Evolutionary conservation across 2,797 vertebrate genomes (phyloP).

Genomic region (Sebastes nivosus): DNA sequence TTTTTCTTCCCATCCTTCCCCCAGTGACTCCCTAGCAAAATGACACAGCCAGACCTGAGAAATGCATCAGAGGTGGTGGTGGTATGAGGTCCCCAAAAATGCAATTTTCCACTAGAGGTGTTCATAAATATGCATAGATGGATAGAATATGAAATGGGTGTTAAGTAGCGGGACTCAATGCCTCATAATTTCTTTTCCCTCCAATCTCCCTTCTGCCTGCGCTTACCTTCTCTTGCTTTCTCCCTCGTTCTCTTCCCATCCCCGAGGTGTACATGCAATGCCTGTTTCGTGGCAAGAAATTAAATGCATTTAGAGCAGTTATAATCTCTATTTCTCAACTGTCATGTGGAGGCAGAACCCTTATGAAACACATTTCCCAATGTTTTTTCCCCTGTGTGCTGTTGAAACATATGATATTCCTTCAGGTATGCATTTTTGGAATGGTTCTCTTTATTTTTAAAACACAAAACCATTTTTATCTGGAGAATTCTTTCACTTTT

Average conservation of each 20-base stretch:
- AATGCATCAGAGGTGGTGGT: slow-evolving; percentile 74
- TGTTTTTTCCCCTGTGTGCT: slow-evolving; percentile 4
- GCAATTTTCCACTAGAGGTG: slow-evolving; percentile 80
- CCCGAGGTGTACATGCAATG: slow-evolving; percentile 81
- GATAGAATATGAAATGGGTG: slow-evolving; percentile 75
- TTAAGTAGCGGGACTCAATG: slow-evolving; percentile 69
- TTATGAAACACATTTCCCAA: slow-evolving; percentile 65
- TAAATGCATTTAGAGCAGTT: slow-evolving; percentile 81
- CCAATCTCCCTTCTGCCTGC: slow-evolving; percentile 39
- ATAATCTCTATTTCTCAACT: slow-evolving; percentile 80
- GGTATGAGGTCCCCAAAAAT: slow-evolving; percentile 80
- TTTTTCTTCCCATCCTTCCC: neutral
- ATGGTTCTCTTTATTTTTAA: slow-evolving; percentile 42
- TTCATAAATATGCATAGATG: slow-evolving; percentile 87
- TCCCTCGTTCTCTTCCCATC: slow-evolving; percentile 45
- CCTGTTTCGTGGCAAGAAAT: slow-evolving; percentile 83
- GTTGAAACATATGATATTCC: slow-evolving; percentile 52
- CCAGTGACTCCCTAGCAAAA: slow-evolving; percentile 23
- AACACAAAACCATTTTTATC: neutral
- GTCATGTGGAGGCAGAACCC: slow-evolving; percentile 64
- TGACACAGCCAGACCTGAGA: slow-evolving; percentile 49
- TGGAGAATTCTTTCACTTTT: slow-evolving; percentile 13
- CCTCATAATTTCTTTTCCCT: slow-evolving; percentile 75
- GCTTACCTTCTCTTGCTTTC: slow-evolving; percentile 24
- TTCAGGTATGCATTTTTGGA: slow-evolving; percentile 48